A percentile compares a stretch with the other conserved stretches of the same genome.
phyloP scores from a whole-genome alignment of 2,113 vertebrate species.

The Octodon degus region DNA sequence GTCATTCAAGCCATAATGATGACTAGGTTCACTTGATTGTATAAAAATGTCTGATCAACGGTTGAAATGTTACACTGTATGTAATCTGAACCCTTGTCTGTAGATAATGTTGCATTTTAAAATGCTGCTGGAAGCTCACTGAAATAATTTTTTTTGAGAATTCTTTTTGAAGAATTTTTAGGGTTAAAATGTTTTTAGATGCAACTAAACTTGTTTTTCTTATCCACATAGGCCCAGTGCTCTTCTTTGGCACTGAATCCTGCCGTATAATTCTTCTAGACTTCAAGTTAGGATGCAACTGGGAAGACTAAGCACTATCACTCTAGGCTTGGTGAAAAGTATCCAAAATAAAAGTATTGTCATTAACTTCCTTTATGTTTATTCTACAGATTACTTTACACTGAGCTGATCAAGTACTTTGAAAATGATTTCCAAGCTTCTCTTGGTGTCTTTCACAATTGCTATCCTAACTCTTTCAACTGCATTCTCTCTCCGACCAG shows the following conservation, averaged over 20 bases:
- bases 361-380: slow-evolving; percentile 67
- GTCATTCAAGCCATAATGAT: not conserved
- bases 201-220: not conserved
- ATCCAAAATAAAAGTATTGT: not conserved
- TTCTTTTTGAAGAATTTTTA: slow-evolving; percentile 34
- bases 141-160: slow-evolving; percentile 35
- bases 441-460: slow-evolving; percentile 44
- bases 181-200: slow-evolving; percentile 1
- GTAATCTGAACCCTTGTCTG: not conserved
- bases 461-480: slow-evolving; percentile 52
- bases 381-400: slow-evolving; percentile 72
- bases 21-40: not conserved
- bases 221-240: not conserved
- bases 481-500: slow-evolving; percentile 57
- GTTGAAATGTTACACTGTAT: not conserved
- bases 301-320: not conserved
- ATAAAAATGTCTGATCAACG: not conserved
- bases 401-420: slow-evolving; percentile 59
- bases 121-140: not conserved
- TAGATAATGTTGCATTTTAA: slow-evolving; percentile 10
- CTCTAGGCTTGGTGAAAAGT: not conserved
- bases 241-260: not conserved
- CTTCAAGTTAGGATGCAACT: not conserved
- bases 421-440: slow-evolving; percentile 75
- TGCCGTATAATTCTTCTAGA: not conserved